Base-by-base conservation (phyloP, 2,113 vertebrate genomes). In the Cheirogaleus medius region DNA sequence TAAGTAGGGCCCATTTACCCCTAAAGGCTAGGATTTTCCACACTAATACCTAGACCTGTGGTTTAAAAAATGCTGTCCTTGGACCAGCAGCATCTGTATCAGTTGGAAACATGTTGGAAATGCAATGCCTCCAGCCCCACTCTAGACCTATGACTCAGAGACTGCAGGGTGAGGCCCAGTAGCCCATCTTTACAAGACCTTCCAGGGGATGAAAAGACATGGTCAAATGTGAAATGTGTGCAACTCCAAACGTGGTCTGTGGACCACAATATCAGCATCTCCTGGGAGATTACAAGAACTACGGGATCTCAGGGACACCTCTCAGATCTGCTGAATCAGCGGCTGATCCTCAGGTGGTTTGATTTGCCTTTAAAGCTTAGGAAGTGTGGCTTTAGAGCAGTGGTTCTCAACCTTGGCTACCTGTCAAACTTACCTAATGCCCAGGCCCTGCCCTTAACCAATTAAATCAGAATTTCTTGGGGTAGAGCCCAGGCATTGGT, bases 401-500 rank as follows among this genome's bases (percentile, higher is more conserved):
- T 63, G 23, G 21, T 77, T 93, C 39, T 97, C 71, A 52, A n/a
- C 23, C 3, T 27, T 66, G 42, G 60, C 71, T 52, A 9, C 12
- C 21, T 0, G 0, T 47, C 25, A 80, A 47, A 80, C 17, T 95
- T 49, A 81, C 54, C 58, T 85, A 32, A 52, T 60, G 27, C 71
- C 11, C 21, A 21, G 60, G 87, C 21, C 32, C 77, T 27, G 90
- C 82, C 66, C 34, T 52, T 73, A 39, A 77, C 52, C 64, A 97
- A 82, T 92, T 68, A 94, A 85, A 88, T 68, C 47, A 73, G 81
- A 95, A 85, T 95, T 88, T 77, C 42, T 77, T 76, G 58, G 81
- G 60, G 34, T 78, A 39, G 91, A 82, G 32, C 54, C 37, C 34
- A 82, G 37, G 58, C 5, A 18, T 60, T 85, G 27, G 66, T 95